Evolutionary conservation across 2,888 invertebrate species (phyloP), one percentile per base, ranked within the genome.

Genomic region (Sclerodermus sp.): DNA sequence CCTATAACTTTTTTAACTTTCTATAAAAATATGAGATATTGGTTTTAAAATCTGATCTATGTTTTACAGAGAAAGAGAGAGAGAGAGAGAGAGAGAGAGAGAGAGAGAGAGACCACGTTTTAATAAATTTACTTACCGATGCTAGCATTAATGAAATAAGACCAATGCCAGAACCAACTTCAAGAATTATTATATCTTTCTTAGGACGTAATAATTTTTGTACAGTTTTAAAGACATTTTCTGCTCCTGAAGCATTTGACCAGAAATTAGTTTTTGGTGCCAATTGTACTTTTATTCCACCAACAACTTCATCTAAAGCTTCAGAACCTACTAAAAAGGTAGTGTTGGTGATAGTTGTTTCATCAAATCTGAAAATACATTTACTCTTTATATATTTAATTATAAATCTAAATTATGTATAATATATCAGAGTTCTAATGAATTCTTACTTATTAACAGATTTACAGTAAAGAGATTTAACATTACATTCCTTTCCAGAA

Each of bases 391-490:
- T 45, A 13, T 54, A 45, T 36, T 39, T 39, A n/a, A n/a, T 31
- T 17, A 15, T 15, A 42, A 40, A 4, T 36, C 43, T 51, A 17
- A 43, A 41, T 39, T 40, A 46, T 37, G 32, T n/a, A n/a, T n/a
- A n/a, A n/a, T n/a, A n/a, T n/a, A n/a, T n/a, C n/a, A n/a, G n/a
- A n/a, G n/a, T n/a, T 34, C 4, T 34, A 34, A 12, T 15, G 15
- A 41, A 52, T 68, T 23, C 23, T 66, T 66, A 77, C 77, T 69
- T 78, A 40, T 68, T 58, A 12, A 73, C 62, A 2, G 71, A 70
- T 57, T 77, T 77, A 56, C 76, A 77, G 49, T 77, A 77, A n/a
- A 78, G 62, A 14, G 77, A 77, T 48, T 77, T 78, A 1, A 78
- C 75, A 46, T 76, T 77, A 53, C 74, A 74, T 55, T 74, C 66